Evolutionary conservation across 2,113 vertebrate species (phyloP).

Genomic region (Salvelinus alpinus): DNA sequence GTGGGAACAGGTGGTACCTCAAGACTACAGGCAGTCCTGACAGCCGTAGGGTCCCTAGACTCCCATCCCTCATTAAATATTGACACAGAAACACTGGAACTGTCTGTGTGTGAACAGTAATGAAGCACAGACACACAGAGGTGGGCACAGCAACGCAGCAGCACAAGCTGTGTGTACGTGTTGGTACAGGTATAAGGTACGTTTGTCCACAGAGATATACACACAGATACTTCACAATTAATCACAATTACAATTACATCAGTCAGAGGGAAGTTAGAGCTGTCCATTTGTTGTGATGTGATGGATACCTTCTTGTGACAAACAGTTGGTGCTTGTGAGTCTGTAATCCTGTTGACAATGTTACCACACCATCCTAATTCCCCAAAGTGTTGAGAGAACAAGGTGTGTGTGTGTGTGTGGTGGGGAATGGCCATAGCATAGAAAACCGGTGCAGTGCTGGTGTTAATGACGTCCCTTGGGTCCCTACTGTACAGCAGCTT

Average conservation of each 20-base stretch:
- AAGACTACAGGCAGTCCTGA: constrained; percentile 75
- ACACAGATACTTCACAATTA: constrained; percentile 49
- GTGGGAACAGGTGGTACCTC: constrained; percentile 72
- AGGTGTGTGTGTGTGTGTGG: constrained; percentile 29
- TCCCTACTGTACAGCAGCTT: constrained; percentile 55
- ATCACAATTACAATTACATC: constrained; percentile 45
- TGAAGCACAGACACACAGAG: constrained; percentile 63
- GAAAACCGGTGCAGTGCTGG: constrained; percentile 62
- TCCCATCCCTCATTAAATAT: constrained; percentile 77
- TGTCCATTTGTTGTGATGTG: constrained; percentile 64
- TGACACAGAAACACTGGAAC: constrained; percentile 77
- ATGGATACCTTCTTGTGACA: constrained; percentile 48
- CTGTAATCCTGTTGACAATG: constrained; percentile 42
- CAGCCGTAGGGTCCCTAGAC: constrained; percentile 74
- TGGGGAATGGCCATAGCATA: constrained; percentile 42
- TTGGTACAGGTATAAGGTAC: constrained; percentile 60
- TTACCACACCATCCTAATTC: too few relatives aligned
- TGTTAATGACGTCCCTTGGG: constrained; percentile 75
- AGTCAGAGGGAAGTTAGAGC: constrained; percentile 52
- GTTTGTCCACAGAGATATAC: constrained; percentile 66
- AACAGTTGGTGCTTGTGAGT: constrained; percentile 22
- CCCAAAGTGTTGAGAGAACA: constrained; percentile 11
- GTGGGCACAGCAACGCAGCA: constrained; percentile 61
- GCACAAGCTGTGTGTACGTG: constrained; percentile 53
- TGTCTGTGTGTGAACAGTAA: constrained; percentile 73